Evolutionary conservation across 2,888 invertebrate genomes (phyloP), one percentile per base, ranked within the genome.

Genomic region (Machimus rusticus): DNA sequence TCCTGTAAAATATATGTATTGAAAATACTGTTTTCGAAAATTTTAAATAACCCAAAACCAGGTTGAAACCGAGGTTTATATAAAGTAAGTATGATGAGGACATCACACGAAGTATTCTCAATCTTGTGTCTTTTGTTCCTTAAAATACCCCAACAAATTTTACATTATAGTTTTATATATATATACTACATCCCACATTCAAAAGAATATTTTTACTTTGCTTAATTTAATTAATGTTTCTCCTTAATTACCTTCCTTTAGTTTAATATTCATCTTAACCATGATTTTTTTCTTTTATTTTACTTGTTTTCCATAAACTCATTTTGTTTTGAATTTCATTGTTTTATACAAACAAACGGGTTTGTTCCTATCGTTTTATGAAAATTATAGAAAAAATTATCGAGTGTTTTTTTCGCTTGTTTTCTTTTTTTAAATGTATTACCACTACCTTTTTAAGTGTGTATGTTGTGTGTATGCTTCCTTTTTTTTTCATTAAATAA

Each of bases 181-280:
- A 93, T 93, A 93, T 93, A 93, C 93, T 93, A 93, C 93, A 93
- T 93, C 93, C 93, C 93, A 93, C 93, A 93, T 90, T 90, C 93
- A 93, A 93, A 93, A 93, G 93, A 93, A 87, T 88, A 88, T 87
- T 86, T 39, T 88, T 51, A 82, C 34, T 55, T 82, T 57, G 66
- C 82, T 82, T 82, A 82, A 82, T 31, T 82, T 79, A 82, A 93
- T 93, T 66, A 66, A 66, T 66, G 66, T 66, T 66, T 93, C 93
- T 93, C 93, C 93, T 92, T 93, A 82, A 77, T 86, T 79, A 37
- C 76, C 84, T 88, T 84, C 51, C 82, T 74, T 84, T 79, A 51
- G 66, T 57, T 87, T 57, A 66, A 46, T 66, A 66, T 66, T 66
- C 66, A 66, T 66, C 66, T 66, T 66, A 66, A 66, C 66, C 66